Evolutionary conservation across 2,888 invertebrate species (phyloP).

Genomic region (Sesia bembeciformis): DNA sequence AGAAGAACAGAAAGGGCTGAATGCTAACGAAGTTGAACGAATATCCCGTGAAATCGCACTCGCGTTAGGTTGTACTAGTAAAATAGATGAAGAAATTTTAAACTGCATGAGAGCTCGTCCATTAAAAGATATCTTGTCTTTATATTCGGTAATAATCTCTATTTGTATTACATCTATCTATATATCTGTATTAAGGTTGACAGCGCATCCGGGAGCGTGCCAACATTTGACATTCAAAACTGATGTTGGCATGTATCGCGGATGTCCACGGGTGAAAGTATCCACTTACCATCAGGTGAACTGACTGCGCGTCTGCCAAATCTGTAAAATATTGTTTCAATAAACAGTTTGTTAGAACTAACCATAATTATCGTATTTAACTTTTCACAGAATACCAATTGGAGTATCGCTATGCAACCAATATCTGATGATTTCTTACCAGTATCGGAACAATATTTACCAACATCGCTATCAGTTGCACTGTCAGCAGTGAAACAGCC

Average conservation of each 20-base stretch:
- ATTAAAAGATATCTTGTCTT: constrained; percentile 73
- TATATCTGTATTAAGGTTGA: background rate
- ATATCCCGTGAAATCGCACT: constrained; percentile 74
- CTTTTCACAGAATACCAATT: constrained; percentile 70
- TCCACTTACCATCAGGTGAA: too few relatives aligned
- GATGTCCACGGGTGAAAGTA: too few relatives aligned
- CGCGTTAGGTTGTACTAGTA: constrained; percentile 64
- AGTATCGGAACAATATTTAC: constrained; percentile 76
- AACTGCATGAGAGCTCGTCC: constrained; percentile 77
- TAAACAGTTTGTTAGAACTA: too few relatives aligned
- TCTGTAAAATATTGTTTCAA: background rate
- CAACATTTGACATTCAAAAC: too few relatives aligned
- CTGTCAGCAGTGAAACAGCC: constrained; percentile 65
- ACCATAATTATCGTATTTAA: too few relatives aligned
- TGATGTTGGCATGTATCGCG: too few relatives aligned
- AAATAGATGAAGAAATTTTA: constrained; percentile 67
- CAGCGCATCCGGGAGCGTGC: too few relatives aligned
- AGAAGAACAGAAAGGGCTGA: constrained; percentile 24
- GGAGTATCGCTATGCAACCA: constrained; percentile 75
- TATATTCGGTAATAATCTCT: constrained; percentile 32
- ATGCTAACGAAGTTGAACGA: constrained; percentile 42
- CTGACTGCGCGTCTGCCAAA: background rate
- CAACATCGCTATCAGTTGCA: constrained; percentile 65
- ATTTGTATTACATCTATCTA: background rate
- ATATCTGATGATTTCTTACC: constrained; percentile 77